Evolutionary conservation across 2,797 vertebrate species (phyloP), one percentile per base, ranked within the genome.

Genomic region (Amphiprion clarkii): DNA sequence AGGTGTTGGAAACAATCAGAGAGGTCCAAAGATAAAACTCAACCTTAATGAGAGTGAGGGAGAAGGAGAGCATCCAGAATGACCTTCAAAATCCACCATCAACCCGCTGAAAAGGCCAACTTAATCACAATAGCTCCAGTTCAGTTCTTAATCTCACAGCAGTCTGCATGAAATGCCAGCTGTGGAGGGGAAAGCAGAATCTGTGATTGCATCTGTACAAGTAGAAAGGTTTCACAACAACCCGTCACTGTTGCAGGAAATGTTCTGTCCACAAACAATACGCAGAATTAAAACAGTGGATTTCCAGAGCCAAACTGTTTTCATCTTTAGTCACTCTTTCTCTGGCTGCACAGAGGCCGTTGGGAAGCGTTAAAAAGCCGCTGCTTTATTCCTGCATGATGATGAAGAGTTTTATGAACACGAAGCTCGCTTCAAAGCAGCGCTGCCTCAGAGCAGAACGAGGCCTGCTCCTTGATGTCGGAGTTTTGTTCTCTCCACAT

Each of bases 101-200:
- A 59, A 60, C 54, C 14, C 59, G 11, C 12, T 59, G 48, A 56
- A 74, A 81, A 78, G 66, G 49, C 27, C 72, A 76, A 60, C n/a
- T 56, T 76, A 49, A 74, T 79, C 44, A 71, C 66, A 27, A 49
- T 13, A 42, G 39, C 11, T 62, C 13, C 48, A 53, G 62, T 52
- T 61, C 40, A 74, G 23, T 64, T 61, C 31, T 51, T 19, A 67
- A 66, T 77, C 60, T 63, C 21, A 14, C 19, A 29, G 44, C 39
- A 63, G 31, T 62, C 57, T 55, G 40, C 17, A 66, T 62, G n/a
- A 74, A 80, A 61, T 71, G 19, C 23, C 63, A 66, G 17, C 5
- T 42, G 29, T 23, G 29, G 10, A 27, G 17, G 62, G 5, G 11
- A 51, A 60, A 8, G 9, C 23, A 13, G 33, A 29, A 57, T 46